phyloP scores from a whole-genome alignment of 2,797 vertebrate genomes.

The Sarcoramphus papa region DNA sequence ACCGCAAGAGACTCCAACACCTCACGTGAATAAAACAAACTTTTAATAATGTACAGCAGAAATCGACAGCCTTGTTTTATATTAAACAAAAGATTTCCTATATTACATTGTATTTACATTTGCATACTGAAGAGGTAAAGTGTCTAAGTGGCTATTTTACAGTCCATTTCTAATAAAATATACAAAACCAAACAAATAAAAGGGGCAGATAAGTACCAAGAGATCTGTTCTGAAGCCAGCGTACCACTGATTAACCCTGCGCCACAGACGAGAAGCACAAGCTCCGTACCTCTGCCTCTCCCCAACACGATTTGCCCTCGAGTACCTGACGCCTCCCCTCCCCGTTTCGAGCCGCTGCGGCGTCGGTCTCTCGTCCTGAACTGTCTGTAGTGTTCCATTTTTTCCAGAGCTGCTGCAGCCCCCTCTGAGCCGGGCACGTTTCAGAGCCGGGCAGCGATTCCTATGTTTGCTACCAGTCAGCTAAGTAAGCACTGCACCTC shows the following conservation, averaged over 20 bases:
- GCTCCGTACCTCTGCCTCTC: neutral
- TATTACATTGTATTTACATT: conserved; percentile 83
- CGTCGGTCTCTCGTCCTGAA: rapidly evolving
- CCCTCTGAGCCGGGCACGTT: neutral
- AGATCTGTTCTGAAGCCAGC: conserved; percentile 50
- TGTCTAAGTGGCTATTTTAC: conserved; percentile 86
- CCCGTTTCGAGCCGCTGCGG: rapidly evolving
- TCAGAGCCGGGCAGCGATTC: neutral
- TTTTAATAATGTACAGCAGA: conserved; percentile 85
- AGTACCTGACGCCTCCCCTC: neutral
- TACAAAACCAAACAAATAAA: conserved; percentile 77
- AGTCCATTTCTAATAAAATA: conserved; percentile 79
- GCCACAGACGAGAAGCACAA: neutral
- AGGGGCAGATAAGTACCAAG: conserved; percentile 54
- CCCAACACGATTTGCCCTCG: rapidly evolving
- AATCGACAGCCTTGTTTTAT: conserved; percentile 80
- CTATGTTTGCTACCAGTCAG: neutral
- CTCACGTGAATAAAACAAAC: conserved; percentile 75
- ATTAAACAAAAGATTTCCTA: conserved; percentile 83
- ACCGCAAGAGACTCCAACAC: neutral
- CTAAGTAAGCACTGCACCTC: neutral
- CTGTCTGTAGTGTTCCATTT: neutral
- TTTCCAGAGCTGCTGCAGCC: neutral
- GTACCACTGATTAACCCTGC: neutral
- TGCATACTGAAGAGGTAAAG: conserved; percentile 87